Conservation (phyloP, 2,888 invertebrate genomes). For the Dynastes grantii region DNA sequence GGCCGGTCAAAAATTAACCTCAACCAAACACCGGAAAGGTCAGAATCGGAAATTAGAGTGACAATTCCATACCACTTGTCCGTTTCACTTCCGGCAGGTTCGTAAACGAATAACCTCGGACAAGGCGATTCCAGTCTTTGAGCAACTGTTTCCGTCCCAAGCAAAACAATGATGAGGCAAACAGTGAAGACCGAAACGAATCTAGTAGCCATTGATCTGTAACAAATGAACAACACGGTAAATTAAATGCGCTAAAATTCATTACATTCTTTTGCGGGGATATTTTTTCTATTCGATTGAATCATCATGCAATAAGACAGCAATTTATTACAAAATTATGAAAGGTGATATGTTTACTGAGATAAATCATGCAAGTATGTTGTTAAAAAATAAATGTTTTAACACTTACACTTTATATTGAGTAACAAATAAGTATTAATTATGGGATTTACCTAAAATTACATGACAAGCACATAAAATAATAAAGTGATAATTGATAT, state of each 20-base stretch:
- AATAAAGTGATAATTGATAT: too few relatives aligned
- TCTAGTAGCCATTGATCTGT: slow-evolving; percentile 28
- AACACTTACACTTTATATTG: not conserved
- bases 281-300: not conserved
- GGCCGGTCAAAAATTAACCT: slow-evolving; percentile 73
- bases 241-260: not conserved
- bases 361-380: not conserved
- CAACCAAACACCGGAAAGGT: slow-evolving; percentile 75
- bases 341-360: too few relatives aligned
- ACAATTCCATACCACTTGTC: slow-evolving; percentile 77
- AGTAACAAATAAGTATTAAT: not conserved
- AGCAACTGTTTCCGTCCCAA: slow-evolving; percentile 1
- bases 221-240: not conserved
- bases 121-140: slow-evolving; percentile 70
- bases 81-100: slow-evolving; percentile 71
- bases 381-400: not conserved
- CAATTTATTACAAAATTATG: not conserved
- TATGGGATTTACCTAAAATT: not conserved
- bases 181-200: slow-evolving; percentile 9
- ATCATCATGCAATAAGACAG: not conserved
- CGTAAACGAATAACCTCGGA: slow-evolving; percentile 75
- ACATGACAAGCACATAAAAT: not conserved
- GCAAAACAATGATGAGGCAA: not conserved
- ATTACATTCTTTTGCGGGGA: not conserved
- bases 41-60: slow-evolving; percentile 73